Evolutionary conservation across 2,797 vertebrate genomes (phyloP).

Genomic region (Xiphorhynchus erythropygius): DNA sequence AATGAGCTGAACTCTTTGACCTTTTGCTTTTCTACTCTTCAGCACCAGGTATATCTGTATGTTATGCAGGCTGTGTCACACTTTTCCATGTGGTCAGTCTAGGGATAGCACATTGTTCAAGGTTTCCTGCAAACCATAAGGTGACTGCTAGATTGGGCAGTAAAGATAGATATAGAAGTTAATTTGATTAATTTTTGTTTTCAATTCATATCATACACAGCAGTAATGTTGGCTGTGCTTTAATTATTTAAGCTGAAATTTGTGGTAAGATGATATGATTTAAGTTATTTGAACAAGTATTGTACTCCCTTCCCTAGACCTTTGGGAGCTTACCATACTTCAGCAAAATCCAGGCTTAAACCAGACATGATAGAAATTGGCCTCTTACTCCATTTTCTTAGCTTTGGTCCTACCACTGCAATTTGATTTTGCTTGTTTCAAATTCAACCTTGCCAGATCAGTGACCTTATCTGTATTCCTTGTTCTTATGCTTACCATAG

Average conservation of each 20-base stretch:
- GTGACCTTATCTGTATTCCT: neutral
- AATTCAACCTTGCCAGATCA: neutral
- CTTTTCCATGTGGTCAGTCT: neutral
- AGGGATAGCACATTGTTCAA: neutral
- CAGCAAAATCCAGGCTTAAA: neutral
- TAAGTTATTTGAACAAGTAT: neutral
- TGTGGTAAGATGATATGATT: neutral
- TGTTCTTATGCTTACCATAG: neutral
- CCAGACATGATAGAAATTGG: neutral
- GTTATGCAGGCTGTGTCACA: neutral
- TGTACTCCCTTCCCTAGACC: neutral
- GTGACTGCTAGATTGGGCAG: neutral
- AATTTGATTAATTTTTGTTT: neutral
- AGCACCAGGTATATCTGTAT: neutral
- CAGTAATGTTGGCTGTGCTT: fast-evolving
- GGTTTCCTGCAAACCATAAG: neutral
- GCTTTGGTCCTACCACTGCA: neutral
- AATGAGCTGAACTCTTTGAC: neutral
- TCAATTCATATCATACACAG: neutral
- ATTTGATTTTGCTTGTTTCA: neutral
- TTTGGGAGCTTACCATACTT: neutral
- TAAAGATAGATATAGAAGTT: neutral
- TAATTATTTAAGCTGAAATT: neutral
- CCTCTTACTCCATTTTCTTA: neutral
- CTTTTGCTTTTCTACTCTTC: neutral